phyloP scores from a whole-genome alignment of 2,797 vertebrate species.

The Notolepis coatsorum region DNA sequence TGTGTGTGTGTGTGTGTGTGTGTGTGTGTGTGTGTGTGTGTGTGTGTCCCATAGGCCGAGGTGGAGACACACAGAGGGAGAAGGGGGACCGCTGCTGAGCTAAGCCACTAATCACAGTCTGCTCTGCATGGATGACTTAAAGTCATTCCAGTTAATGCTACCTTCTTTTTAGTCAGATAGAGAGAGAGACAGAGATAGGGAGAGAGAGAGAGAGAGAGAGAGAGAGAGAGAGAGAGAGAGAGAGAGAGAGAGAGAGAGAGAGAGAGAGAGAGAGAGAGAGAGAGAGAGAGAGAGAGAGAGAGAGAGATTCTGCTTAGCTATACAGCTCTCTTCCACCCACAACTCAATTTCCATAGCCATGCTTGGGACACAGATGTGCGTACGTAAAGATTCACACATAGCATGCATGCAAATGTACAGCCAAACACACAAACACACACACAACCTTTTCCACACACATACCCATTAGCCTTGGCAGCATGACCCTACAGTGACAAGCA shows the following conservation, averaged over 20 bases:
- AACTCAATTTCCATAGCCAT: constrained; percentile 17
- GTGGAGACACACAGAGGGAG: constrained; percentile 56
- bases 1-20: constrained; percentile 47
- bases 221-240: constrained; percentile 50
- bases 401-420: no score
- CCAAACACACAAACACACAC: constrained; percentile 1
- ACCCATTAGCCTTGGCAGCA: neutral
- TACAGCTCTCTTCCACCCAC: constrained; percentile 54
- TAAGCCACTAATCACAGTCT: constrained; percentile 77
- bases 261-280: constrained; percentile 50
- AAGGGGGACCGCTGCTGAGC: constrained; percentile 58
- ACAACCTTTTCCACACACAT: constrained; percentile 8
- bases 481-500: neutral
- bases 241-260: constrained; percentile 50
- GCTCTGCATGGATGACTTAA: constrained; percentile 78
- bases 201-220: constrained; percentile 50
- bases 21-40: constrained; percentile 58
- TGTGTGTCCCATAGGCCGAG: constrained; percentile 61
- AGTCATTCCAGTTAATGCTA: constrained; percentile 78
- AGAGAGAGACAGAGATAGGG: constrained; percentile 55
- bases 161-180: constrained; percentile 72
- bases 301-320: constrained; percentile 53
- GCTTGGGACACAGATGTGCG: constrained; percentile 21
- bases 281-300: constrained; percentile 50
- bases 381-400: no score